phyloP scores from a whole-genome alignment of 2,888 invertebrate genomes.

The Odontocerum albicorne region DNA sequence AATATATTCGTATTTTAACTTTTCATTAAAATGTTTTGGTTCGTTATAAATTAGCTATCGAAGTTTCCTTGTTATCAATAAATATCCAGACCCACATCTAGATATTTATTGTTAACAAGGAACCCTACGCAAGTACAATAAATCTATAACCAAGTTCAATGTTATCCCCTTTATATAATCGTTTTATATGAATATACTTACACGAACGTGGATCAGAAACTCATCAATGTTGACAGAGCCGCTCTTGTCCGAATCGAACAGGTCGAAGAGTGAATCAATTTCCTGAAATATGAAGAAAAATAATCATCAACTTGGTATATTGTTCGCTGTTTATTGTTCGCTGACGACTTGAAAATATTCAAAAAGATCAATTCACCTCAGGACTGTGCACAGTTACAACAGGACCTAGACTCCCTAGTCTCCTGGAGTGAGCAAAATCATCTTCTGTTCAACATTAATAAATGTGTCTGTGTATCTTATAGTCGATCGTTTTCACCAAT shows the following conservation, averaged over 20 bases:
- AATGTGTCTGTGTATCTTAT: background rate
- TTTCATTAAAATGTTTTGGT: too few relatives aligned
- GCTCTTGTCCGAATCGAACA: conserved; percentile 81
- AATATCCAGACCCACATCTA: too few relatives aligned
- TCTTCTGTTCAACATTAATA: background rate
- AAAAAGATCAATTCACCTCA: background rate
- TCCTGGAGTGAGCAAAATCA: background rate
- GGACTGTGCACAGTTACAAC: background rate
- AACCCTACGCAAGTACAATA: too few relatives aligned
- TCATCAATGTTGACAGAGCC: conserved; percentile 88
- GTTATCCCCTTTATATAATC: too few relatives aligned
- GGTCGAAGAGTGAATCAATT: conserved; percentile 65
- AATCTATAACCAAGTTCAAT: too few relatives aligned
- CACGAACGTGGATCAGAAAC: conserved; percentile 80
- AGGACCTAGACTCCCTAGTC: background rate
- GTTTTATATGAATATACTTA: too few relatives aligned
- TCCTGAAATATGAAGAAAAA: conserved; percentile 56
- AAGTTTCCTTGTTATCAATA: too few relatives aligned
- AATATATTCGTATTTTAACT: too few relatives aligned
- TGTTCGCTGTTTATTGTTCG: background rate
- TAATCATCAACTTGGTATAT: conserved; percentile 8
- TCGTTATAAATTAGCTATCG: too few relatives aligned
- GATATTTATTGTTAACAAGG: too few relatives aligned
- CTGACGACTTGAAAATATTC: background rate
- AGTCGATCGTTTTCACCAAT: too few relatives aligned